These are phyloP conservation scores for Bagarius yarrelli DNA, from an alignment of 2,113 vertebrate species.

Conservation along the genomic window DNA sequence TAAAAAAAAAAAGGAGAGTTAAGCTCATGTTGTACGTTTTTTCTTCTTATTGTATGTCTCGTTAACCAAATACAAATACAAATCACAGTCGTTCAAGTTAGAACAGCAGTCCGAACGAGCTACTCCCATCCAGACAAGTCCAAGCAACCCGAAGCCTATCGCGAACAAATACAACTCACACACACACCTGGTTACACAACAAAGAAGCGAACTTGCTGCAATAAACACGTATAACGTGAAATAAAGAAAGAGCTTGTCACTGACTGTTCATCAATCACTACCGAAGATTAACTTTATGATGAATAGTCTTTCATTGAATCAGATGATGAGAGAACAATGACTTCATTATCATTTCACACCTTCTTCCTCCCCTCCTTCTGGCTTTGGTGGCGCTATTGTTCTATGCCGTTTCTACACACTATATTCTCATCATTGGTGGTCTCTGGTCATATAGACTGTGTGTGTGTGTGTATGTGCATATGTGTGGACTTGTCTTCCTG, in stretches of 20 bases:
- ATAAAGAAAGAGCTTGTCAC: not conserved
- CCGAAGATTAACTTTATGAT: not conserved
- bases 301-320: conserved; percentile 6
- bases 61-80: not conserved
- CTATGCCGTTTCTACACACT: not conserved
- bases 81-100: not conserved
- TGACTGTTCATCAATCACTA: not conserved
- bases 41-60: not conserved
- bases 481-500: not conserved
- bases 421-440: not conserved
- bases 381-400: not conserved
- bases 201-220: conserved; percentile 3
- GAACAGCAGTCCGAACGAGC: not conserved
- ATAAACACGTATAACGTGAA: not conserved
- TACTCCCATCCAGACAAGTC: conserved; percentile 13
- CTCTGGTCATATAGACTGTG: conserved; percentile 1
- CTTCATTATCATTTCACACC: conserved; percentile 20
- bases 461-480: not conserved
- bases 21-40: too few species aligned
- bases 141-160: not conserved
- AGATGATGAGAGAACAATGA: conserved; percentile 23
- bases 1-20: too few species aligned
- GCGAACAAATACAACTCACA: not conserved
- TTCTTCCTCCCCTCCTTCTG: conserved; percentile 12
- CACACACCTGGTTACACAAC: not conserved